phyloP scores from a whole-genome alignment of 2,113 vertebrate species.

The Spermophilus dauricus region DNA sequence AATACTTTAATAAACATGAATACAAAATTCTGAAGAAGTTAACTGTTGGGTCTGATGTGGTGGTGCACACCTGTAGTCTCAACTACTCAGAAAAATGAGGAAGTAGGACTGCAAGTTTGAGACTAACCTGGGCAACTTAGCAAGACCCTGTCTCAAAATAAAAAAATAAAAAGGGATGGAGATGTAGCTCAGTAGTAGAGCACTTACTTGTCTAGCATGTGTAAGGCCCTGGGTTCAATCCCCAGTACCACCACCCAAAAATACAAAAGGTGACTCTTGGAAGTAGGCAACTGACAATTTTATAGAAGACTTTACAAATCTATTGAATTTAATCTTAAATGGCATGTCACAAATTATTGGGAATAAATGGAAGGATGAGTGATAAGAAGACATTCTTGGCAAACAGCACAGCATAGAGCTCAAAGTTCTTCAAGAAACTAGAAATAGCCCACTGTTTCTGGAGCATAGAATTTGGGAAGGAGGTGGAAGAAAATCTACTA shows the following conservation, averaged over 20 bases:
- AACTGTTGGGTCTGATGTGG: too few relatives aligned
- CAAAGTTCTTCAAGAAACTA: not conserved
- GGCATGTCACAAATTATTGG: not conserved
- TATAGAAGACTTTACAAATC: not conserved
- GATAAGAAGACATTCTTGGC: not conserved
- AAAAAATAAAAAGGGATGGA: too few relatives aligned
- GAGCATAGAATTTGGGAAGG: not conserved
- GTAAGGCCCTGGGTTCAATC: too few relatives aligned
- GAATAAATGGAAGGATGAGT: not conserved
- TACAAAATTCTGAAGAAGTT: not conserved
- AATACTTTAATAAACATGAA: not conserved
- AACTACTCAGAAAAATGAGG: too few relatives aligned
- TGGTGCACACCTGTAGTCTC: too few relatives aligned
- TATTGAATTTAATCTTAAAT: not conserved
- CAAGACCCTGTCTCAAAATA: too few relatives aligned
- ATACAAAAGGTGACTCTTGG: not conserved
- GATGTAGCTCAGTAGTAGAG: too few relatives aligned
- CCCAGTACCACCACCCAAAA: too few relatives aligned
- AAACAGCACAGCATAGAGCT: not conserved
- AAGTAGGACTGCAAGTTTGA: too few relatives aligned
- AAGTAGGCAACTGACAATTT: not conserved
- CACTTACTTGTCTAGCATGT: too few relatives aligned
- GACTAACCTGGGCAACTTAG: too few relatives aligned
- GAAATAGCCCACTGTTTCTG: not conserved
- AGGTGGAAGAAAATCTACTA: not conserved